Conservation (phyloP, 2,888 invertebrate genomes). For the Philhelius pedissequus region DNA sequence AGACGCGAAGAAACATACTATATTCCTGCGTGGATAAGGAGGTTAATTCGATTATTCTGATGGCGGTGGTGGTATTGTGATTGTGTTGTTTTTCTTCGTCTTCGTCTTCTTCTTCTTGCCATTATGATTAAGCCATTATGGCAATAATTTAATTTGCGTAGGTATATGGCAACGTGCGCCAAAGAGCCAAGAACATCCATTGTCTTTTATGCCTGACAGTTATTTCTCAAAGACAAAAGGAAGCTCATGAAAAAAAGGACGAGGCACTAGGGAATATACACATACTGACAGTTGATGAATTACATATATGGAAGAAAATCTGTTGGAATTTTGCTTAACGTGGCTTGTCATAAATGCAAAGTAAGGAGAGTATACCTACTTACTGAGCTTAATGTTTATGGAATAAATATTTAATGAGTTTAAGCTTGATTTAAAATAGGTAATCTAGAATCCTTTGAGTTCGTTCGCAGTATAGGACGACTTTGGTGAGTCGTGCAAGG, state of each 20-base stretch:
- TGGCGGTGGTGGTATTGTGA: constrained; percentile 24
- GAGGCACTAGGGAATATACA: not conserved
- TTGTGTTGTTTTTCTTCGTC: not conserved
- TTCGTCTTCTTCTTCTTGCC: not conserved
- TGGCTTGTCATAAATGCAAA: not conserved
- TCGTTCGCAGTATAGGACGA: too few species aligned
- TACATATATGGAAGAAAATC: not conserved
- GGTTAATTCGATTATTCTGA: constrained; percentile 32
- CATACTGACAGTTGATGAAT: not conserved
- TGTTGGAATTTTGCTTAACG: not conserved
- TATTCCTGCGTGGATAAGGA: not conserved
- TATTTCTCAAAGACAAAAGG: not conserved
- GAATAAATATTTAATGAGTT: not conserved
- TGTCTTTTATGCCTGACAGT: not conserved
- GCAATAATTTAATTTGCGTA: constrained; percentile 47
- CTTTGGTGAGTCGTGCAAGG: too few species aligned
- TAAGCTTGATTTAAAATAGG: not conserved
- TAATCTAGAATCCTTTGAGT: too few species aligned
- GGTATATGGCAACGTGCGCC: constrained; percentile 10
- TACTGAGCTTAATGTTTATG: constrained; percentile 4
- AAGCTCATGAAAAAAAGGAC: not conserved
- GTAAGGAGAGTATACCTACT: not conserved
- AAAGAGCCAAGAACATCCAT: constrained; percentile 30
- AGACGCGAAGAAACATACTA: not conserved
- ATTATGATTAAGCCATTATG: constrained; percentile 49